These are phyloP conservation scores for Sepioteuthis lessoniana DNA, from an alignment of 2,888 invertebrate genomes.

Conservation along the genomic window DNA sequence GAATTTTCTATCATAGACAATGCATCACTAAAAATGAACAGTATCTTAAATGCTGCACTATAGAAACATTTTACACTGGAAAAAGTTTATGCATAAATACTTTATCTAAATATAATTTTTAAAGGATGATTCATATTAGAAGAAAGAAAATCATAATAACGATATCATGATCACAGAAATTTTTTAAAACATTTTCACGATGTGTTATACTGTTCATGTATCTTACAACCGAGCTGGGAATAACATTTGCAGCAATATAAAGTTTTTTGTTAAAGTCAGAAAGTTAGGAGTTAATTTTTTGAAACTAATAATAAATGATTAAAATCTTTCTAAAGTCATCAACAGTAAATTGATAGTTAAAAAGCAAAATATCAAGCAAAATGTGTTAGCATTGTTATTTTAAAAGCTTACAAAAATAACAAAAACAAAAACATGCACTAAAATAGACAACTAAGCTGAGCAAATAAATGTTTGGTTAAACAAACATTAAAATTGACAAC, in stretches of 20 bases:
- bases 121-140: no score
- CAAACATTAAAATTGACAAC: not conserved
- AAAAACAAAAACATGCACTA: not conserved
- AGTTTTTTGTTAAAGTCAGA: no score
- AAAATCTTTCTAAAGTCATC: no score
- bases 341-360: not conserved
- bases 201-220: no score
- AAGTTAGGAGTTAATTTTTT: not conserved
- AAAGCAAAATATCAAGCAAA: conserved; percentile 6
- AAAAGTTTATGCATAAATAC: no score
- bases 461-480: not conserved
- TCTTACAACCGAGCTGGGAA: no score
- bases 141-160: no score
- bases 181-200: no score
- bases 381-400: not conserved
- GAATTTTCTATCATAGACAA: not conserved
- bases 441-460: not conserved
- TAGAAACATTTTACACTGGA: no score
- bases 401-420: not conserved
- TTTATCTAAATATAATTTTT: no score
- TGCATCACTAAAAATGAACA: not conserved
- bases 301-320: not conserved
- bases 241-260: no score
- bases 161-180: no score
- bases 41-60: not conserved